Evolutionary conservation across 2,888 invertebrate genomes (phyloP).

Genomic region (Fragum whitleyi): DNA sequence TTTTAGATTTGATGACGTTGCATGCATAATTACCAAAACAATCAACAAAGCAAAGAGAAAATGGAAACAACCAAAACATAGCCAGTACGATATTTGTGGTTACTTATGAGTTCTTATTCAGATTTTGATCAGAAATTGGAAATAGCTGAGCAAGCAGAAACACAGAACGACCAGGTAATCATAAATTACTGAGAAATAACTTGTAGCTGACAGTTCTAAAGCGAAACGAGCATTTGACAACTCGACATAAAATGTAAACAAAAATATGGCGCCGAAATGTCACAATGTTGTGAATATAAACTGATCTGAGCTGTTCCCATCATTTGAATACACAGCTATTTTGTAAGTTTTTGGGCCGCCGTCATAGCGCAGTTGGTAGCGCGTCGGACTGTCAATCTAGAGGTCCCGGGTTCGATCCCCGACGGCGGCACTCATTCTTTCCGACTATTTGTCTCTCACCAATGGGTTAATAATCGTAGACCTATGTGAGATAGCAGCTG

Average conservation of each 20-base stretch:
- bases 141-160: slow-evolving; percentile 44
- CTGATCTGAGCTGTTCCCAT: no score
- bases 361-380: no score
- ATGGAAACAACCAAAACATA: slow-evolving; percentile 8
- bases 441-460: no score
- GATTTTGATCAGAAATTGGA: slow-evolving; percentile 41
- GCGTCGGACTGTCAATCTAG: no score
- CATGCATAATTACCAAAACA: slow-evolving; percentile 59
- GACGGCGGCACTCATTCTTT: no score
- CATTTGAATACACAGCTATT: no score
- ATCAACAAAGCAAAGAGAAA: slow-evolving; percentile 37
- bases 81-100: not conserved
- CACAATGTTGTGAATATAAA: slow-evolving; percentile 8
- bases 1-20: slow-evolving; percentile 36
- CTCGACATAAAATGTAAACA: slow-evolving; percentile 16
- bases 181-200: not conserved
- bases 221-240: no score
- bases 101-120: slow-evolving; percentile 56
- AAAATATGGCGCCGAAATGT: slow-evolving; percentile 31
- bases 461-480: no score
- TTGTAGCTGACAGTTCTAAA: no score
- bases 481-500: no score
- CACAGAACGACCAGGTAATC: slow-evolving; percentile 37
- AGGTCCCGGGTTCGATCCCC: no score
- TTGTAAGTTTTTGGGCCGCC: no score